Evolutionary conservation across 2,888 invertebrate species (phyloP).

Genomic region (Callinectes sapidus): DNA sequence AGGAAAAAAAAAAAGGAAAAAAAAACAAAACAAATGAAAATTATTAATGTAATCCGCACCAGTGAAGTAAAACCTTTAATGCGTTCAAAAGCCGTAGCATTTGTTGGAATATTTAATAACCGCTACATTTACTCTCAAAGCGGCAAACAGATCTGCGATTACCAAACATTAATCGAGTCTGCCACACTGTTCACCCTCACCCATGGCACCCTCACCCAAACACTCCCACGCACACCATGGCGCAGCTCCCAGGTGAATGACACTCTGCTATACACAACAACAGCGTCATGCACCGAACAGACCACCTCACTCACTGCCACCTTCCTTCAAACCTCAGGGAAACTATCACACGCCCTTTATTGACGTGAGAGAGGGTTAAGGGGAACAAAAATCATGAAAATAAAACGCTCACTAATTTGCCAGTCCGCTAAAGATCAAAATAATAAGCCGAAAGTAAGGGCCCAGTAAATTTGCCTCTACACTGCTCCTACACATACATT

Average conservation of each 20-base stretch:
- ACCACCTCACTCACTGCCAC: no score
- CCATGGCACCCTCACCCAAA: neutral
- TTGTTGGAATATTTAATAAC: constrained; percentile 19
- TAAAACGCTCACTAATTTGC: no score
- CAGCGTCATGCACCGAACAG: no score
- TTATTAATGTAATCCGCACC: neutral
- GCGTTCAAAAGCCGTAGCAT: neutral
- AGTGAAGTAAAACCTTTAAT: constrained; percentile 7
- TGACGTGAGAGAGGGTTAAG: no score
- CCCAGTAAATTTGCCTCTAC: no score
- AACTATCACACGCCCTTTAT: no score
- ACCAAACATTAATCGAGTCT: neutral
- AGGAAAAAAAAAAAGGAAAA: neutral
- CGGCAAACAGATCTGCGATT: neutral
- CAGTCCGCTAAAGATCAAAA: no score
- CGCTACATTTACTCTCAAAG: neutral
- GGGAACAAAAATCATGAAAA: no score
- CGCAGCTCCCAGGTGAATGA: neutral
- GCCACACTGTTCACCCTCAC: neutral
- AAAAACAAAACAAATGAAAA: neutral
- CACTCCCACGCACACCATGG: neutral
- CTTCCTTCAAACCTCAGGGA: no score
- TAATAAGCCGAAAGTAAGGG: no score
- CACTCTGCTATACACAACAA: no score
- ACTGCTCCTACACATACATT: no score